Evolutionary conservation across 2,113 vertebrate genomes (phyloP).

Genomic region (Callipepla squamata): DNA sequence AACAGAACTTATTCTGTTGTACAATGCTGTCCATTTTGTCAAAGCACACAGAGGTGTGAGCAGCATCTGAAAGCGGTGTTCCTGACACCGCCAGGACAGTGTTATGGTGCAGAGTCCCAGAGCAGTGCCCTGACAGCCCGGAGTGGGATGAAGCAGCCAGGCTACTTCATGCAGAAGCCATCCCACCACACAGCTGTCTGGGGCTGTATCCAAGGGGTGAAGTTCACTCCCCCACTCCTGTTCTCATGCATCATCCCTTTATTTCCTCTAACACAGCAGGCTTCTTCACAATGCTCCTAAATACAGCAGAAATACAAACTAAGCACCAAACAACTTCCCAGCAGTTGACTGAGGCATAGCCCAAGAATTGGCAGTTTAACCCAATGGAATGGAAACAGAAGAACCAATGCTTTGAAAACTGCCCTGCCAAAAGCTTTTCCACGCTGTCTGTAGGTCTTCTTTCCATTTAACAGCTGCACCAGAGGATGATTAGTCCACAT

Average conservation of each 20-base stretch:
- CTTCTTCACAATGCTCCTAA: background rate
- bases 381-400: background rate
- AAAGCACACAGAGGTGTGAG: background rate
- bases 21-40: background rate
- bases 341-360: background rate
- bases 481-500: background rate
- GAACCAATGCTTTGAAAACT: background rate
- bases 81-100: background rate
- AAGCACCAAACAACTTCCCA: background rate
- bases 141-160: background rate
- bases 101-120: background rate
- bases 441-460: background rate
- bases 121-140: background rate
- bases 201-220: background rate
- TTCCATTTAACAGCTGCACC: background rate
- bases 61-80: background rate
- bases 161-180: background rate
- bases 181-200: background rate
- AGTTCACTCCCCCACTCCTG: background rate
- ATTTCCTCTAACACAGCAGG: background rate
- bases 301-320: background rate
- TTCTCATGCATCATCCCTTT: background rate
- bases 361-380: background rate
- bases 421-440: background rate
- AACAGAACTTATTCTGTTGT: background rate